Evolutionary conservation across 2,888 invertebrate species (phyloP).

Genomic region (Pterobdella sp.): DNA sequence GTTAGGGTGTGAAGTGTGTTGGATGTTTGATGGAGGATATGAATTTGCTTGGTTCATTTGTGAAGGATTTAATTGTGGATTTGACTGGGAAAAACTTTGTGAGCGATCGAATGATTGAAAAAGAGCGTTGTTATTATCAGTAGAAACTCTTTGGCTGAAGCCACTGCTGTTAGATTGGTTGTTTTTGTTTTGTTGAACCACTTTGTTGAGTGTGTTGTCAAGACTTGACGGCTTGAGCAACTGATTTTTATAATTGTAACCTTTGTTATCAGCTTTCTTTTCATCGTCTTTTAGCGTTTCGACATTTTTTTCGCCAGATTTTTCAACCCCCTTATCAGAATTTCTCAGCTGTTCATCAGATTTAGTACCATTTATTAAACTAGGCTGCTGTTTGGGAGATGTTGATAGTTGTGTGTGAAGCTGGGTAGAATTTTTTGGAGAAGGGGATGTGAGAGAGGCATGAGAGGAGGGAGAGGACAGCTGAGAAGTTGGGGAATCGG

Average conservation of each 20-base stretch:
- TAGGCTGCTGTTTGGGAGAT: too few species aligned
- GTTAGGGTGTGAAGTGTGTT: neutral
- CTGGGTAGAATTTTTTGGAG: neutral
- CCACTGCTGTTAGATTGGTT: neutral
- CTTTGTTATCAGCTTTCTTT: too few species aligned
- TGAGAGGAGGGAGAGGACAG: neutral
- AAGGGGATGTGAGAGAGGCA: neutral
- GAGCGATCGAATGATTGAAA: neutral
- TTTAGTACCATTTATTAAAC: too few species aligned
- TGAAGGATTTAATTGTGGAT: neutral
- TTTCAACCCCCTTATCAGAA: too few species aligned
- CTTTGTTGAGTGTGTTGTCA: neutral
- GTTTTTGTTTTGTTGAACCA: neutral
- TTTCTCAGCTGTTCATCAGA: too few species aligned
- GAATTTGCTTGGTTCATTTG: neutral
- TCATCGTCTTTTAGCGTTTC: too few species aligned
- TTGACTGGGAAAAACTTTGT: neutral
- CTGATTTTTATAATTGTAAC: too few species aligned
- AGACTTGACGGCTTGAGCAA: too few species aligned
- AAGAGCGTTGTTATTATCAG: neutral
- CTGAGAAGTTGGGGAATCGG: neutral
- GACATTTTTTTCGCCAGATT: too few species aligned
- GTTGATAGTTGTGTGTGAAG: too few species aligned
- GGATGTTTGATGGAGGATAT: neutral
- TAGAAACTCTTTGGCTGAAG: neutral